These are phyloP conservation scores for Acridotheres tristis DNA, from an alignment of 2,797 vertebrate species.

Conservation along the genomic window DNA sequence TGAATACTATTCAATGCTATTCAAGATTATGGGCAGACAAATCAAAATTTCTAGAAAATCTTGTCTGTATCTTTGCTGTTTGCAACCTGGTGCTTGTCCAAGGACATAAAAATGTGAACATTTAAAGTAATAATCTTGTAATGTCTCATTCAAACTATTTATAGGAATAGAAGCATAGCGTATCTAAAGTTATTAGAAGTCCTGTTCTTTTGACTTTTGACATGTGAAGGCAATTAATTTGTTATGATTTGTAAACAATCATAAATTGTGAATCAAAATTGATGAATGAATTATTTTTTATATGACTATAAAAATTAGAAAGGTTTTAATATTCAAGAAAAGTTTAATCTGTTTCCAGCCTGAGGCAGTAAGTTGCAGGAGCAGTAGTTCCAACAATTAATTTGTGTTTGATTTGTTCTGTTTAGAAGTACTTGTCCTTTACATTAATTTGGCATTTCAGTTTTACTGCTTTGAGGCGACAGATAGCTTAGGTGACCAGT, in stretches of 20 bases:
- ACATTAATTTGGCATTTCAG: background rate
- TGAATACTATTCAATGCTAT: background rate
- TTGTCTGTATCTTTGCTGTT: background rate
- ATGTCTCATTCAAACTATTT: background rate
- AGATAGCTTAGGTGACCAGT: background rate
- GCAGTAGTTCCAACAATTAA: background rate
- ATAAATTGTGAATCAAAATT: background rate
- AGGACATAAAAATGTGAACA: background rate
- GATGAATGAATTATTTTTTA: background rate
- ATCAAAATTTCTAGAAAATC: background rate
- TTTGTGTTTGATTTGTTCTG: background rate
- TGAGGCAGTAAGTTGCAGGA: background rate
- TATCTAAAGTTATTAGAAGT: background rate
- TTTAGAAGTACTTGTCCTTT: background rate
- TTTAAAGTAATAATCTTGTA: background rate
- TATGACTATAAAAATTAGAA: background rate
- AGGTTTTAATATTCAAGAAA: background rate
- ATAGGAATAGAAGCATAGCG: background rate
- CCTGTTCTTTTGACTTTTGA: background rate
- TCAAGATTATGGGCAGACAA: background rate
- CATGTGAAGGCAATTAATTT: background rate
- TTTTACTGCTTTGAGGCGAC: background rate
- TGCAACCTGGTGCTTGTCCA: background rate
- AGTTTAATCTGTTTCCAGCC: background rate
- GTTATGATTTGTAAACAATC: background rate